Evolutionary conservation across 2,888 invertebrate species (phyloP), one percentile per base, ranked within the genome.

Genomic region (Mythimna loreyi): DNA sequence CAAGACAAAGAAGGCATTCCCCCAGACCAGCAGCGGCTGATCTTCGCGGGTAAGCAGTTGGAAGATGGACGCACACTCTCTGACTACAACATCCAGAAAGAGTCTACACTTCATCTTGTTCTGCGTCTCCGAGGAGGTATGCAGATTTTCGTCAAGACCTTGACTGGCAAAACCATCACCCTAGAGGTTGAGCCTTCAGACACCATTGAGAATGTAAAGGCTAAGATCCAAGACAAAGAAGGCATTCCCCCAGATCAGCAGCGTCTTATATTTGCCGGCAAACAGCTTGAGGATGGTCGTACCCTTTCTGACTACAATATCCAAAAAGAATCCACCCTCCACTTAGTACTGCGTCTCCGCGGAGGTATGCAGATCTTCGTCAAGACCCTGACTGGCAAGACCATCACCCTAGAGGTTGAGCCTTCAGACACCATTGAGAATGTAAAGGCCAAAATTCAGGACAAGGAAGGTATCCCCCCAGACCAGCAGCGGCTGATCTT

Each of bases 201-300:
- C 55, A 92, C 93, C 0, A 93, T 93, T 33, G 93, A 93, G 16
- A 93, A 93, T 87, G 93, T 93, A 0, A 93, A 93, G 30, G 93
- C 93, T 0, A 93, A 93, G 52, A 93, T 93, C 3, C 93, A 93
- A 60, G 93, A 93, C 80, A 93, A 93, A 21, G 93, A 93, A 60
- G 93, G 93, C 0, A 93, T 93, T 5, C 93, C 93, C 1, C 93
- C 93, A 67, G 93, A 93, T 72, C 93, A 93, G 63, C 93, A 93
- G 78, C 82, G 93, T 5, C 59, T 94, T 0, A 94, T 94, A 78
- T 94, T 94, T 21, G 93, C 93, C 6, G 93, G 93, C 0, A 94
- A 93, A 36, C 93, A 93, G 33, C 50, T 94, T 0, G 93, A 94
- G 74, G 93, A 94, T 81, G 93, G 93, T 0, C 91, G 93, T 57